Evolutionary conservation across 2,113 vertebrate species (phyloP).

Genomic region (Pachyramphus minor): DNA sequence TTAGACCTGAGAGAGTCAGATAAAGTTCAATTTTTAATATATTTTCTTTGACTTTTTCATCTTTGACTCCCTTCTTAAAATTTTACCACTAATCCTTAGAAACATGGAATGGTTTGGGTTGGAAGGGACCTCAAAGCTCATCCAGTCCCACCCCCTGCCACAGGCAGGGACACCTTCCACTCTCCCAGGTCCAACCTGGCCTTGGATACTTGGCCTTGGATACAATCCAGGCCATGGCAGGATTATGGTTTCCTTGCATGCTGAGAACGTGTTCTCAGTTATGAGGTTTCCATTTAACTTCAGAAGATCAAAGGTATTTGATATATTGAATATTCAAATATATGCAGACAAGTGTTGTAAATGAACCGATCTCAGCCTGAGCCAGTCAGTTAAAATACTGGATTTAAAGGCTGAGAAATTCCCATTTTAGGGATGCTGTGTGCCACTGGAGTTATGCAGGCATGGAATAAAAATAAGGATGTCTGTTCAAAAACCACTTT

Average conservation of each 20-base stretch:
- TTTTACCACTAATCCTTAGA: background rate
- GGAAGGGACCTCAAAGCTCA: background rate
- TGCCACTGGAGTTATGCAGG: background rate
- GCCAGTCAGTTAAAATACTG: background rate
- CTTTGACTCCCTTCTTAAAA: background rate
- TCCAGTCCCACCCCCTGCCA: background rate
- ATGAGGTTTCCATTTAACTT: background rate
- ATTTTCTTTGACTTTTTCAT: background rate
- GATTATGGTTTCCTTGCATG: background rate
- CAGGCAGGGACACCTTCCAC: background rate
- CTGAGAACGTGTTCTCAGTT: accelerated
- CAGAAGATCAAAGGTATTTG: background rate
- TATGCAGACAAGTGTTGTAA: background rate
- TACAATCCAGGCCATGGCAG: background rate
- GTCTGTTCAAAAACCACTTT: background rate
- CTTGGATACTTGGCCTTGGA: accelerated
- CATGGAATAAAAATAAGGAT: background rate
- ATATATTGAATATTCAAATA: background rate
- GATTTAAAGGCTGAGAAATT: background rate
- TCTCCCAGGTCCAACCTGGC: background rate
- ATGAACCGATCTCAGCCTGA: background rate
- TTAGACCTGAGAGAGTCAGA: background rate
- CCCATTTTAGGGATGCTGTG: accelerated
- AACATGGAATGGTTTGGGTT: background rate
- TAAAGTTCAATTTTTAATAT: background rate